Base-by-base conservation (phyloP, 1,140 invertebrate species). In the Bombus haemorrhoidalis region DNA sequence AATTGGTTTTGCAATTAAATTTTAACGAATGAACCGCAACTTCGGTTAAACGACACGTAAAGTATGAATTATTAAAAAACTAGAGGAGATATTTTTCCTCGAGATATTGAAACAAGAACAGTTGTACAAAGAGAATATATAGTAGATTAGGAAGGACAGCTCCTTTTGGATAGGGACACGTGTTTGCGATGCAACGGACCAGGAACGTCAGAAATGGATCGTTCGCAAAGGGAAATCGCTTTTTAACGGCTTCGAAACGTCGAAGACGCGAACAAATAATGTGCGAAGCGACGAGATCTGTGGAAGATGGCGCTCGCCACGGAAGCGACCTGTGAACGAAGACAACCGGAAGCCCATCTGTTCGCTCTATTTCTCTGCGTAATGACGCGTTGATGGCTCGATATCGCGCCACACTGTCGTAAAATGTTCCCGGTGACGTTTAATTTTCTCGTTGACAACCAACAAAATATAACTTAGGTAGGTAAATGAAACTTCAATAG, bases 361-460 rank as follows among this genome's bases (percentile, higher is more conserved):
- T 39, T 57, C 79, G 79, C 68, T 59, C 79, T 72, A 72, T 73
- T 81, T 71, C 79, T 72, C 68, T 28, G 68, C 34, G 79, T 81
- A 81, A 71, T 59, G 79, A 39, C 68, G 68, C 79, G 79, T 81
- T 57, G 78, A 81, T 81, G 34, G 43, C 78, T 12, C 43, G 78
- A 71, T 81, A 78, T 32, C 68, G n/a, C 66, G 41, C 28, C 32
- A 13, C 28, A 43, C 34, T 9, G 9, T 59, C 66, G 34, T 71
- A 71, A 81, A 81, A 43, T 47, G n/a, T 75, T 25, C 41, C 9
- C 71, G 22, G 13, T n/a, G 66, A 59, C 68, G 37, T 73, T 43
- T 73, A 53, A 13, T 53, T 72, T 41, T 10, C 47, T 41, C 9
- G 66, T 13, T 73, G 80, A 72, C 80, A 41, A 47, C 18, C 1